These are phyloP conservation scores for Kryptopterus vitreolus DNA, from an alignment of 2,797 vertebrate genomes.

Conservation along the genomic window DNA sequence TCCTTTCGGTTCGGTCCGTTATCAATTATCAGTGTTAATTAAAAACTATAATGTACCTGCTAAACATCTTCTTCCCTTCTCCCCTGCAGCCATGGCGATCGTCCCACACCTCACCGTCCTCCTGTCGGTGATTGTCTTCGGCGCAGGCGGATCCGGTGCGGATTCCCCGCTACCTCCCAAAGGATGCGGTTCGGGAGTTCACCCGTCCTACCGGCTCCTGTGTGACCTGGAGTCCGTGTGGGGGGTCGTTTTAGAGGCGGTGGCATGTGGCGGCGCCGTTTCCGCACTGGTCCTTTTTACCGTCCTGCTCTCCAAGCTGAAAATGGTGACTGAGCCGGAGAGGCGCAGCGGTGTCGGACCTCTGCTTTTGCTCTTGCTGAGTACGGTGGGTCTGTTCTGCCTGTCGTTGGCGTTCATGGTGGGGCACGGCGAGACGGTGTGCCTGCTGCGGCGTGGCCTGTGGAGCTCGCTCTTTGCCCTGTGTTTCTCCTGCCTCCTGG, in stretches of 20 bases:
- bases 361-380: conserved; percentile 89
- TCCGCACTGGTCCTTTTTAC: conserved; percentile 83
- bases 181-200: conserved; percentile 86
- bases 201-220: conserved; percentile 84
- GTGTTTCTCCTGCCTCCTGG: conserved; percentile 93
- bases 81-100: conserved; percentile 66
- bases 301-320: conserved; percentile 83
- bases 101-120: conserved; percentile 75
- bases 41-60: background rate
- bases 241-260: conserved; percentile 93
- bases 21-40: background rate
- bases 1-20: background rate
- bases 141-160: conserved; percentile 66
- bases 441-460: conserved; percentile 85
- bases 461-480: conserved; percentile 93
- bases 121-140: conserved; percentile 76
- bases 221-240: conserved; percentile 95
- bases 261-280: conserved; percentile 85
- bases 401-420: conserved; percentile 92
- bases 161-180: conserved; percentile 71
- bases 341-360: conserved; percentile 84
- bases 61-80: conserved; percentile 20
- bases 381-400: conserved; percentile 87
- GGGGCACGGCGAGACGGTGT: conserved; percentile 85
- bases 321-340: conserved; percentile 84